A percentile compares a stretch with the other conserved stretches of the same genome.
These are phyloP conservation scores for Pherbina coryleti DNA, from an alignment of 2,888 invertebrate genomes.

Conservation along the genomic window DNA sequence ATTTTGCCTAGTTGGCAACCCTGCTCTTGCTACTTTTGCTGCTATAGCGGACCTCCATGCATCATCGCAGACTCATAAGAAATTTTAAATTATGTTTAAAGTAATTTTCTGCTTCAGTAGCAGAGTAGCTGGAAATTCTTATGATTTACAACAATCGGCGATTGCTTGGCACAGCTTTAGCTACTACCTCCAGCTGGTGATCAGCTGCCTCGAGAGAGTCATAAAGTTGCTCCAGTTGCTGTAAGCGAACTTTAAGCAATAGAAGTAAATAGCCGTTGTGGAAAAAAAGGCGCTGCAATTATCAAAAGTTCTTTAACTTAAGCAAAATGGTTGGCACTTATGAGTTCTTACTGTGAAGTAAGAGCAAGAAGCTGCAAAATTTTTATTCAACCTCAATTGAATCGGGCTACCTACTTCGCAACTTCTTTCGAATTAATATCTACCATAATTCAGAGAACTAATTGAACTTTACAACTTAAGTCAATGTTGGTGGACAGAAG, in stretches of 20 bases:
- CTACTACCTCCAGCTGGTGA: not conserved
- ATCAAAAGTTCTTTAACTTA: too few species aligned
- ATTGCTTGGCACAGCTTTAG: not conserved
- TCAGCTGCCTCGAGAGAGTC: not conserved
- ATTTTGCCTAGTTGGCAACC: constrained; percentile 11
- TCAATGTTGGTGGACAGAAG: too few species aligned
- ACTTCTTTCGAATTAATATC: too few species aligned
- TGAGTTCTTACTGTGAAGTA: too few species aligned
- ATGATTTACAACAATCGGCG: not conserved
- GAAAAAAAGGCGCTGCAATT: too few species aligned
- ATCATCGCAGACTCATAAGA: constrained; percentile 32
- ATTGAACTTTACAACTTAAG: too few species aligned
- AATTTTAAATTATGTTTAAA: constrained; percentile 61
- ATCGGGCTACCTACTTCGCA: too few species aligned
- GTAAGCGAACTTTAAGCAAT: not conserved
- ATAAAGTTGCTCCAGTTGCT: not conserved
- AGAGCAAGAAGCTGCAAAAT: too few species aligned
- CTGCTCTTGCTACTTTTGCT: not conserved
- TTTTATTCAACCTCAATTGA: too few species aligned
- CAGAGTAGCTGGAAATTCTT: constrained; percentile 38
- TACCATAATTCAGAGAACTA: too few species aligned
- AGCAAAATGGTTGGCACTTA: too few species aligned
- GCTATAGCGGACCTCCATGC: constrained; percentile 1
- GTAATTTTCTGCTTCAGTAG: constrained; percentile 67
- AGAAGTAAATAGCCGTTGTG: not conserved